Base-by-base conservation (phyloP, 2,113 vertebrate species). In the Poeciliopsis occidentalis region DNA sequence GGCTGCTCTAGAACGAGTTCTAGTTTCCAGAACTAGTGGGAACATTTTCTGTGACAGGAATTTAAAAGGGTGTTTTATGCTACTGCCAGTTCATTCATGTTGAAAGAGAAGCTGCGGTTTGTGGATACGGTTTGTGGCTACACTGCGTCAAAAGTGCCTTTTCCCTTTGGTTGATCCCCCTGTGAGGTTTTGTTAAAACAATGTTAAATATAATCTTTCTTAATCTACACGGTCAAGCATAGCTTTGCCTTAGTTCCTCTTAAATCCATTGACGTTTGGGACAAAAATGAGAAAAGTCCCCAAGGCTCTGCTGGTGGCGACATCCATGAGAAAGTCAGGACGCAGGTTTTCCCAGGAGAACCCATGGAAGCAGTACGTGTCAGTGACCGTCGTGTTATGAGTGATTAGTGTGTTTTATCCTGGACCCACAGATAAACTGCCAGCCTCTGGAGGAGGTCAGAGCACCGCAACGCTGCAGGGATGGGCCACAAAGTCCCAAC, bases 391-490 rank as follows among this genome's bases (percentile, higher is more conserved):
- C 1, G 15, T 54, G 72, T 63, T 51, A 27, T 37, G n/a, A 61
- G 3, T 8, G 12, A 44, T 61, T 41, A 44, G n/a, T 67, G 63
- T 47, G 26, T 47, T 31, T 66, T 41, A 68, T 63, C 37, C 47
- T 3, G 0, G 63, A 66, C 65, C 22, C 60, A 47, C 63, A 80
- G 66, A 76, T 29, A 75, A 69, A 85, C 60, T 37, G 13, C 41
- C 31, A 26, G 69, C 15, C 6, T 37, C 71, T 32, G 47, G 66
- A n/a, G 54, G 54, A n/a, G 54, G 54, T 12, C 12, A n/a, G n/a
- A n/a, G n/a, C n/a, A n/a, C n/a, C n/a, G n/a, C n/a, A 83, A 54
- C 65, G 11, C 67, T 69, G 72, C 47, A 60, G 62, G 12, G 41
- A 11, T 4, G 0, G 19, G 41, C 1, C 72, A 83, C 27, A 62